Base-by-base conservation (phyloP, 2,797 vertebrate species). In the Corythornis leucogaster region DNA sequence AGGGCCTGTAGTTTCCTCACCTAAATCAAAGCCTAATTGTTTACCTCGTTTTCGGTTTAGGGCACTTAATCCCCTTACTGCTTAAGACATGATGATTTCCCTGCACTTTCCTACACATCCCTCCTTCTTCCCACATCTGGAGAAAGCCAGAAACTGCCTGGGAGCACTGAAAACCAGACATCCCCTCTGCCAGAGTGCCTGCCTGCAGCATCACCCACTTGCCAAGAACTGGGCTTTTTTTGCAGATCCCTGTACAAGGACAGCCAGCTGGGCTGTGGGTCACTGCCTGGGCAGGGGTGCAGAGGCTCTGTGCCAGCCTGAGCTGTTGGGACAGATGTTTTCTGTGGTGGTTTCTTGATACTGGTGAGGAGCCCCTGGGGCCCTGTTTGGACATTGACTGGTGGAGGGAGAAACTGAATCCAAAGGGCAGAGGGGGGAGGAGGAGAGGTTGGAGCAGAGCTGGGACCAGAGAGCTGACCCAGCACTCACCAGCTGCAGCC, bases 381-480 rank as follows among this genome's bases (percentile, higher is more conserved):
- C 6, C 51, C 51, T 24, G 0, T 86, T 89, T 92, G 59, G 85
- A 83, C 76, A 71, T 58, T 0, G 3, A 30, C 55, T 83, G 73
- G 12, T 2, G 12, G 10, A 14, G 48, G 53, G 16, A 91, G 73
- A 89, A 85, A 93, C 50, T 9, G 43, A 61, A 94, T 57, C 64
- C 91, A 95, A 85, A 94, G 94, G 89, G 93, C 95, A 67, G 50
- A 30, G 16, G 9, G 59, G 61, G 79, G 80, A 94, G 66, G 76
- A 90, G 69, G 43, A 93, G 67, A 82, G n/a, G 66, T 76, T 89
- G 85, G 50, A 89, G 55, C 0, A 3, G 31, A 50, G 26, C 43
- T 89, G 86, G 33, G 30, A 77, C 35, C 5, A 2, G 0, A 4
- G 70, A 9, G 18, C 6, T 22, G 48, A 50, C 11, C 7, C 7